Evolutionary conservation across 2,797 vertebrate genomes (phyloP), one percentile per base, ranked within the genome.

Genomic region (Lepus oiostolus): DNA sequence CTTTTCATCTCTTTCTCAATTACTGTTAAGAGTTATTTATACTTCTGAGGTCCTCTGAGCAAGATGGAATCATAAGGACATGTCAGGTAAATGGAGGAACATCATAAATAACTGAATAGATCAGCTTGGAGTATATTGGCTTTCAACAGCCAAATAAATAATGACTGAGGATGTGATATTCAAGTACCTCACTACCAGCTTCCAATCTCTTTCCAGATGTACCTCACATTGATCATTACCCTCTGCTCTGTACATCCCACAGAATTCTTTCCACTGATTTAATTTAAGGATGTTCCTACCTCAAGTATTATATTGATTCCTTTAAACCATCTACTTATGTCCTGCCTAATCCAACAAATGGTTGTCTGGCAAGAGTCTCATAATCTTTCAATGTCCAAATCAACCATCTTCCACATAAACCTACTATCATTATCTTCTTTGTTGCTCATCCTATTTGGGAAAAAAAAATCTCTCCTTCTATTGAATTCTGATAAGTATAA

Each of bases 1-100:
- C 62, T 91, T 96, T 91, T 74, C 65, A 96, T 95, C 90, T 80
- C 81, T 87, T 58, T 21, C 11, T 19, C 16, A 50, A 68, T 74
- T 89, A 89, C 91, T 96, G 91, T 84, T 77, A 96, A 95, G 91
- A 91, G 80, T 93, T 96, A 96, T 95, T 96, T 95, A 94, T 79
- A 91, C 63, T 87, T 91, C 88, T 87, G 85, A 93, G 54, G 88
- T 70, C 19, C 30, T 90, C 85, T 28, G 35, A 75, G 28, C 26
- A 86, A 95, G 80, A 91, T 84, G 63, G 87, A 96, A 94, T 91
- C 77, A 93, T 94, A 93, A 95, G 84, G 50, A 87, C 84, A 89
- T 84, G 72, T 91, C 89, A 96, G 35, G 62, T 77, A 94, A 95
- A 76, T 26, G n/a, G 35, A 95, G 35, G 62, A 81, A 24, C 24